Conservation (phyloP, 53 echinoderm and acorn worm genomes). For the Glandiceps talaboti region DNA sequence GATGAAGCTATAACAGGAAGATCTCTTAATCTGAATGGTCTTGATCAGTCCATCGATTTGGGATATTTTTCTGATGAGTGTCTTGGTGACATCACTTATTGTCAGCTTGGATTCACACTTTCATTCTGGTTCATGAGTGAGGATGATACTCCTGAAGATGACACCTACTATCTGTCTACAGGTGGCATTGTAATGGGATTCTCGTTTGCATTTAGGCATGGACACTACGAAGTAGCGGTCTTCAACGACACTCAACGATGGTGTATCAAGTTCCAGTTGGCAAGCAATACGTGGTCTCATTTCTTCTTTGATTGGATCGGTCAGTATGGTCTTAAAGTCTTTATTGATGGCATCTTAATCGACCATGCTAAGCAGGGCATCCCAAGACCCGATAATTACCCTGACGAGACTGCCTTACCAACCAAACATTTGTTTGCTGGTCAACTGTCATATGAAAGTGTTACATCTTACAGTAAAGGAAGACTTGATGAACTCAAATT, state of each 20-base stretch:
- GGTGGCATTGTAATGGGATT: background rate
- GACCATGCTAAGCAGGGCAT: background rate
- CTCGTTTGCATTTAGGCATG: background rate
- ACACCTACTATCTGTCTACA: background rate
- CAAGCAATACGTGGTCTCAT: background rate
- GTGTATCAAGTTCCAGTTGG: background rate
- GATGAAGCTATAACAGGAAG: background rate
- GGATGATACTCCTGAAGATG: background rate
- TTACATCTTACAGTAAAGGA: background rate
- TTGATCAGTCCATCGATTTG: background rate
- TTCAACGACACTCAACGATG: background rate
- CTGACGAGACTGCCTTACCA: background rate
- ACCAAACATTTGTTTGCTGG: background rate
- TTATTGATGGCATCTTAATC: background rate
- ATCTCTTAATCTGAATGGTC: background rate
- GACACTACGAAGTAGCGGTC: background rate
- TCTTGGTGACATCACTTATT: background rate
- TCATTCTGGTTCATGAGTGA: background rate
- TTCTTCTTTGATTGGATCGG: background rate
- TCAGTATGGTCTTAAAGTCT: background rate
- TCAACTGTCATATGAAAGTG: background rate
- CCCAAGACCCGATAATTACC: background rate
- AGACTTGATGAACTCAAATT: background rate
- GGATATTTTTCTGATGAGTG: background rate
- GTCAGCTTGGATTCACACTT: background rate